Percentiles rank a stretch among this genome's conserved stretches.
These are phyloP conservation scores for Cyrtodaria siliqua DNA, from an alignment of 2,888 invertebrate genomes.

Conservation along the genomic window DNA sequence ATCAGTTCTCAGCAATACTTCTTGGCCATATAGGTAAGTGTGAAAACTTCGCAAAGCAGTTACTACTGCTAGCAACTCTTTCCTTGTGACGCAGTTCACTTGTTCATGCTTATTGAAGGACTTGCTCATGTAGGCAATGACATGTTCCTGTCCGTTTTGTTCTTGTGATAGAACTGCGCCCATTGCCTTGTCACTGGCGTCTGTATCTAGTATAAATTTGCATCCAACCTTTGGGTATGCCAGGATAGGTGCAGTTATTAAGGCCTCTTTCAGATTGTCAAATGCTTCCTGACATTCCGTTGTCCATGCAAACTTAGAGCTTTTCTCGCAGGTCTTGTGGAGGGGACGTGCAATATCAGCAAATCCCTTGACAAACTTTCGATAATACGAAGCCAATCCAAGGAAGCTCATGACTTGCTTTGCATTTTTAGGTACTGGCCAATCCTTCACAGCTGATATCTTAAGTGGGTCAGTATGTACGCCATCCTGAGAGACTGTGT, in stretches of 20 bases:
- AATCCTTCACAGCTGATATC: slow-evolving; percentile 17
- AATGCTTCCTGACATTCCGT: slow-evolving; percentile 23
- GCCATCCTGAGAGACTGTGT: slow-evolving; percentile 33
- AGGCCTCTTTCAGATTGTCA: slow-evolving; percentile 12
- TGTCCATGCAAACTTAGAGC: slow-evolving; percentile 31
- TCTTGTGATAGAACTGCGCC: slow-evolving; percentile 45
- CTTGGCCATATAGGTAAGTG: slow-evolving; percentile 41
- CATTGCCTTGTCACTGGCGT: slow-evolving; percentile 18
- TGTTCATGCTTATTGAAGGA: slow-evolving; percentile 32
- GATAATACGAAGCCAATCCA: slow-evolving; percentile 29
- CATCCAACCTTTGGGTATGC: slow-evolving; percentile 24
- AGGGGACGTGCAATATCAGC: slow-evolving; percentile 35
- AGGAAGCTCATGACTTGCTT: slow-evolving; percentile 41
- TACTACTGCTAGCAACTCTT: slow-evolving; percentile 45
- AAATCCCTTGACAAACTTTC: slow-evolving; percentile 36
- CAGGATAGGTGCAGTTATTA: slow-evolving; percentile 23
- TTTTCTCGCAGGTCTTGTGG: slow-evolving; percentile 38
- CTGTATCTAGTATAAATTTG: slow-evolving; percentile 38
- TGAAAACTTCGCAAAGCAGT: slow-evolving; percentile 25
- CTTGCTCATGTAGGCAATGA: slow-evolving; percentile 49
- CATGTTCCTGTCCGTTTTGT: slow-evolving; percentile 30
- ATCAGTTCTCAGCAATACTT: slow-evolving; percentile 33
- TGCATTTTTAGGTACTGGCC: slow-evolving; percentile 25
- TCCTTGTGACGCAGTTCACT: slow-evolving; percentile 37
- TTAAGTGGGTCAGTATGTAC: slow-evolving; percentile 41